A percentile compares a stretch with the other conserved stretches of the same genome.
Conservation (phyloP, 2,797 vertebrate genomes). For the Propithecus deckenii region DNA sequence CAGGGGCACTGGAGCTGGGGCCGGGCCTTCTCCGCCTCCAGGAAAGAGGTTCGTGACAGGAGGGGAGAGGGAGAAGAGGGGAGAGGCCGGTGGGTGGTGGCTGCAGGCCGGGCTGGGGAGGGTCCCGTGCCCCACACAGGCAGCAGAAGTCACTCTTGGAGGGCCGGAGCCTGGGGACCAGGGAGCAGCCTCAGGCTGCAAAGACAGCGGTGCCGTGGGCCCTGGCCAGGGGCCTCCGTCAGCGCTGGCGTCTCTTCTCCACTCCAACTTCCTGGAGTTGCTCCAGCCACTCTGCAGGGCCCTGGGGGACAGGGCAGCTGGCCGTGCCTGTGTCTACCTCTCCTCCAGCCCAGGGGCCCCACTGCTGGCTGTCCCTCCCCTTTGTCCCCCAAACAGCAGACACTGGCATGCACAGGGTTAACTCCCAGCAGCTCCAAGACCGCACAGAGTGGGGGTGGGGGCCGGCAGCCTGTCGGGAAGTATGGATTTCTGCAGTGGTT, state of each 20-base stretch:
- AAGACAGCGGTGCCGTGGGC: neutral
- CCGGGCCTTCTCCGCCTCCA: neutral
- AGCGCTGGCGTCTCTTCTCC: neutral
- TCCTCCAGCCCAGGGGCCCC: neutral
- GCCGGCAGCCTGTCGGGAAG: conserved; percentile 86
- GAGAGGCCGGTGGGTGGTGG: neutral
- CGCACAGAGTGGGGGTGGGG: conserved; percentile 67
- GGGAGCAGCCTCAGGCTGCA: no score
- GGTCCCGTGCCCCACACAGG: neutral
- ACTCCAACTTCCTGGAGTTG: neutral
- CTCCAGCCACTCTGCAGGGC: neutral
- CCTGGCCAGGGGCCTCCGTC: neutral
- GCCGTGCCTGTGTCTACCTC: neutral
- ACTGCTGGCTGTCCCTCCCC: neutral
- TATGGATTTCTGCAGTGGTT: conserved; percentile 86
- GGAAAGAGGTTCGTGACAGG: neutral
- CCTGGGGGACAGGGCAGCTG: neutral
- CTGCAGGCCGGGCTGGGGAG: neutral
- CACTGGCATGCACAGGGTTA: conserved; percentile 67
- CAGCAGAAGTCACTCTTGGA: neutral
- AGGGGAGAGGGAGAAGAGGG: neutral
- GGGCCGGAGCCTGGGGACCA: neutral
- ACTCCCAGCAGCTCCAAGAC: conserved; percentile 58
- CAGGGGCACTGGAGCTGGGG: neutral
- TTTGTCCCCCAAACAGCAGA: neutral